Evolutionary conservation across 2,797 vertebrate genomes (phyloP).

Genomic region (Mormyrops attenuatus): DNA sequence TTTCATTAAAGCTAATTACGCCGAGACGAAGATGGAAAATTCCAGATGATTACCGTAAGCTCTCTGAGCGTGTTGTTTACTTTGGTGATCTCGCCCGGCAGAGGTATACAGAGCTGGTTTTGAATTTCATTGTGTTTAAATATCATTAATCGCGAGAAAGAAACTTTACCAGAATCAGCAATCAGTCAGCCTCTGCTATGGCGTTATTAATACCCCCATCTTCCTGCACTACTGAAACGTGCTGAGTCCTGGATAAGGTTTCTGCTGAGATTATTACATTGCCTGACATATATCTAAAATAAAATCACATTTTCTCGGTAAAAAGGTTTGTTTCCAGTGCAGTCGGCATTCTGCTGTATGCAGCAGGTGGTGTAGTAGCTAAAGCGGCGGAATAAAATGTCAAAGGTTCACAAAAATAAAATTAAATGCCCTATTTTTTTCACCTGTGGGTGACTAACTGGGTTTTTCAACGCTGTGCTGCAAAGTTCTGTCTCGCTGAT

Average conservation of each 20-base stretch:
- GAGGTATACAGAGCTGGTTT: neutral
- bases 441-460: neutral
- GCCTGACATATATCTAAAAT: constrained; percentile 6
- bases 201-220: neutral
- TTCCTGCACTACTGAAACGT: too few species aligned
- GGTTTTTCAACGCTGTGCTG: neutral
- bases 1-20: constrained; percentile 9
- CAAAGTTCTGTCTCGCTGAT: neutral
- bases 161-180: neutral
- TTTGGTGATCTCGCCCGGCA: neutral
- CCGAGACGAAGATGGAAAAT: neutral
- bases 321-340: neutral
- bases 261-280: neutral
- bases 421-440: neutral
- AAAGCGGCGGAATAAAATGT: neutral
- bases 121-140: constrained; percentile 8
- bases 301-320: neutral
- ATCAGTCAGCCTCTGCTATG: neutral
- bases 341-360: neutral
- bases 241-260: neutral
- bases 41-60: neutral
- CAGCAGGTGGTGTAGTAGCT: neutral
- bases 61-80: neutral
- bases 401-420: neutral
- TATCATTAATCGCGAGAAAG: neutral